Percentiles rank a stretch among this genome's conserved stretches.
phyloP scores from a whole-genome alignment of 2,113 vertebrate species.

The Aleadryas rufinucha region DNA sequence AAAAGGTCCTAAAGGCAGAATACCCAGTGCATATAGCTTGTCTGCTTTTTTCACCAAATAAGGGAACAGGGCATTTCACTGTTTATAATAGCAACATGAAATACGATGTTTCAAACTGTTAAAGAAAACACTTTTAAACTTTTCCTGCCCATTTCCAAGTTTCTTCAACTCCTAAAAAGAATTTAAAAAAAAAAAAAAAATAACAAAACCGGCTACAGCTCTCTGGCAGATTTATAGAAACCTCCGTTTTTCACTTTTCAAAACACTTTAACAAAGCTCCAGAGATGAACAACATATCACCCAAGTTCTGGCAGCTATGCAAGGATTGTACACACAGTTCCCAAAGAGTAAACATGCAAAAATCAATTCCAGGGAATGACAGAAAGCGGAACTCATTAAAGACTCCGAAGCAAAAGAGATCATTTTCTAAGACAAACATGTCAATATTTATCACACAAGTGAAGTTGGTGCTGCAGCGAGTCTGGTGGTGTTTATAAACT shows the following conservation, averaged over 20 bases:
- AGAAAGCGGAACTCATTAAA: conserved; percentile 34
- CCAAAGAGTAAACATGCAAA: neutral
- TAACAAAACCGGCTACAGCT: neutral
- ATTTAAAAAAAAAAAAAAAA: neutral
- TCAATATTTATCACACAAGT: neutral
- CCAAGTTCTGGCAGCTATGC: neutral
- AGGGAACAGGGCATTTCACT: conserved; percentile 73
- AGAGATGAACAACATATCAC: neutral
- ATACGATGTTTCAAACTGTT: conserved; percentile 53
- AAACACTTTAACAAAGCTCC: conserved; percentile 6
- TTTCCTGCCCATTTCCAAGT: conserved; percentile 23
- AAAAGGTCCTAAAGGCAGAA: conserved; percentile 43
- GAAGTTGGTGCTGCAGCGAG: neutral
- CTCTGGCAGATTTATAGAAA: conserved; percentile 56
- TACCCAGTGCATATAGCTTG: conserved; percentile 44
- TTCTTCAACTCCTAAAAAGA: neutral
- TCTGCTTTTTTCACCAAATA: conserved; percentile 76
- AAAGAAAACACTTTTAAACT: conserved; percentile 42
- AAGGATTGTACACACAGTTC: neutral
- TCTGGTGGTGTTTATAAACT: conserved; percentile 6
- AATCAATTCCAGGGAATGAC: neutral
- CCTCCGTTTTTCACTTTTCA: neutral
- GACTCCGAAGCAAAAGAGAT: neutral
- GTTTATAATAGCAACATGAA: conserved; percentile 68
- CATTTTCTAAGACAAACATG: neutral